Base-by-base conservation (phyloP, 2,113 vertebrate genomes). In the Amblyornis subalaris region DNA sequence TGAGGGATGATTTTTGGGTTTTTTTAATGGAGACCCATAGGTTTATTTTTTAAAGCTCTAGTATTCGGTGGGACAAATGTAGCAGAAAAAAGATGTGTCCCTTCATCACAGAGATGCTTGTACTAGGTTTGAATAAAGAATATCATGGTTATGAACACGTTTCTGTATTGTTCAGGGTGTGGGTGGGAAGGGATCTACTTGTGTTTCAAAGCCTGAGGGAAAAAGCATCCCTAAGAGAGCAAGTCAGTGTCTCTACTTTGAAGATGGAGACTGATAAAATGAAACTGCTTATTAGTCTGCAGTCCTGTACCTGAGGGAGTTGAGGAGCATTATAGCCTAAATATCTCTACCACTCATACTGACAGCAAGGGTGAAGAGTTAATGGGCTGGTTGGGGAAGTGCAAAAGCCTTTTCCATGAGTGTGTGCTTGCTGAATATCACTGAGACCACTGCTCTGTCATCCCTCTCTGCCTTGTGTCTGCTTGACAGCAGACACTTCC, bases 361-460 rank as follows among this genome's bases (percentile, higher is more conserved):
- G 91, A 78, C 77, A 92, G 81, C 48, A 72, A 86, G 79, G 93
- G 57, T 72, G 74, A 93, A 85, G 48, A 82, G 91, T 40, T 93
- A 78, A 93, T 75, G 48, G 74, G 77, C 57, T 75, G 53, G 40
- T 0, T 95, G 81, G 81, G 70, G 53, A 88, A 87, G 70, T 55
- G 84, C 74, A 89, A 69, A 87, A 87, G 57, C 57, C 65, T 91
- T 62, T 88, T 70, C 65, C 31, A 23, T 12, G 7, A 15, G 14
- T n/a, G 36, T 67, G 21, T 66, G 35, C 42, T 50, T 29, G 48
- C 89, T 81, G 69, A 35, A 11, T 24, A 20, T 93, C 77, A 67
- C 73, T 2, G 48, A 44, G 86, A 42, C 51, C 44, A 12, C 65
- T 51, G 51, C 73, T 85, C 42, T 94, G 76, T 42, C 55, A 28